These are phyloP conservation scores for Pempheris klunzingeri DNA, from an alignment of 2,797 vertebrate species.

Conservation along the genomic window DNA sequence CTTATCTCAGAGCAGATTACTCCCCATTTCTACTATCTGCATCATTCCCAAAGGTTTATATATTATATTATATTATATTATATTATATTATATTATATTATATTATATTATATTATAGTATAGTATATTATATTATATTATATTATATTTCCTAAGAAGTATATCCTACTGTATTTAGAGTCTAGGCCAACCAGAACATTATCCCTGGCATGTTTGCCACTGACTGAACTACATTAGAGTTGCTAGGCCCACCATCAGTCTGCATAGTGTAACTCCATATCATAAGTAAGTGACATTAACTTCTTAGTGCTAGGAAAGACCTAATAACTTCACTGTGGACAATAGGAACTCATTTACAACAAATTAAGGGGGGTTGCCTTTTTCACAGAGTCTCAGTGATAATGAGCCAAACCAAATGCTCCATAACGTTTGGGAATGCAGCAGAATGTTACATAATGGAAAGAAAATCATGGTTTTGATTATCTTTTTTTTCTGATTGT, in stretches of 20 bases:
- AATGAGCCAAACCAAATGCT: background rate
- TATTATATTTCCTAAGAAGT: background rate
- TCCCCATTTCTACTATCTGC: conserved; percentile 46
- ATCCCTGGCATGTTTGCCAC: conserved; percentile 9
- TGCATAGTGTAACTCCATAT: conserved; percentile 1
- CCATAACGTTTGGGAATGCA: background rate
- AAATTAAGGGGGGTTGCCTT: background rate
- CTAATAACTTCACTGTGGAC: background rate
- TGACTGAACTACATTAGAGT: conserved; percentile 10
- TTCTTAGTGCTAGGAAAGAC: background rate
- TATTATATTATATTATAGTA: background rate
- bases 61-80: background rate
- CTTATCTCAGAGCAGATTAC: conserved; percentile 64
- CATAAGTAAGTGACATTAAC: conserved; percentile 4
- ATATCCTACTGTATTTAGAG: background rate
- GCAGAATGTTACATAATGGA: background rate
- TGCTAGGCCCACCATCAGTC: conserved; percentile 39
- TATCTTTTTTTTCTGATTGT: background rate
- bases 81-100: background rate
- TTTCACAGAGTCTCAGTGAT: background rate
- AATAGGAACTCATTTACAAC: background rate
- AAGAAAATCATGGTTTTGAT: background rate
- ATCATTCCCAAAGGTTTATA: conserved; percentile 16
- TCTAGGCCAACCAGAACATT: conserved; percentile 7
- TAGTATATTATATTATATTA: background rate